Base-by-base conservation (phyloP, 2,797 vertebrate species). In the Lepus townsendii region DNA sequence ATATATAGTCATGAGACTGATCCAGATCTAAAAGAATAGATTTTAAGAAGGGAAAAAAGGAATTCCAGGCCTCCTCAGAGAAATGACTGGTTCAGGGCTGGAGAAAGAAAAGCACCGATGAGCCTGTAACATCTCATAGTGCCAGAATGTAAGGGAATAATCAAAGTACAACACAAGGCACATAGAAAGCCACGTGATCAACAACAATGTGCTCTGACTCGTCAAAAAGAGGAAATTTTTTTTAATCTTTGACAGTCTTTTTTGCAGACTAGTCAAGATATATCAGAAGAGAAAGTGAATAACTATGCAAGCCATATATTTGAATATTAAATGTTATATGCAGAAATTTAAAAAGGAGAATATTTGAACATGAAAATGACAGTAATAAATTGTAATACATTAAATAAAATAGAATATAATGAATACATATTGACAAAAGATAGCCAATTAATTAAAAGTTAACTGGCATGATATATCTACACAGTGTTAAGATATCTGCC, bases 381-480 rank as follows among this genome's bases (percentile, higher is more conserved):
- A 73, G 4, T 1, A 82, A 54, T 30, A 60, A 57, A 72, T 22
- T 68, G 12, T 66, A 87, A 93, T 26, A 1, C 60, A 72, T 72
- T 42, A 88, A 88, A 57, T 84, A 83, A 88, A 94, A 52, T 12
- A 72, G 17, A 73, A 69, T 73, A 79, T 50, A 38, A 57, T 38
- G 30, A 90, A 50, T 38, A 35, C 8, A 63, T 66, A 32, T 20
- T 90, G 47, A 75, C 79, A 93, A 82, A 92, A 77, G 91, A 27
- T 35, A 82, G n/a, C 57, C 27, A 8, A 32, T 90, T 57, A 17
- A 69, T 35, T 83, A 77, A 91, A 91, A 92, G 42, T 72, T 92
- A 63, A 9, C 3, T 19, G 1, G 20, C 65, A 92, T 82, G 10
- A 27, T 38, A 65, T 83, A 75, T 32, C 73, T 87, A 71, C 13